These are phyloP conservation scores for Caenorhabditis panamensis DNA, from an alignment of 2,888 invertebrate genomes.

Conservation along the genomic window DNA sequence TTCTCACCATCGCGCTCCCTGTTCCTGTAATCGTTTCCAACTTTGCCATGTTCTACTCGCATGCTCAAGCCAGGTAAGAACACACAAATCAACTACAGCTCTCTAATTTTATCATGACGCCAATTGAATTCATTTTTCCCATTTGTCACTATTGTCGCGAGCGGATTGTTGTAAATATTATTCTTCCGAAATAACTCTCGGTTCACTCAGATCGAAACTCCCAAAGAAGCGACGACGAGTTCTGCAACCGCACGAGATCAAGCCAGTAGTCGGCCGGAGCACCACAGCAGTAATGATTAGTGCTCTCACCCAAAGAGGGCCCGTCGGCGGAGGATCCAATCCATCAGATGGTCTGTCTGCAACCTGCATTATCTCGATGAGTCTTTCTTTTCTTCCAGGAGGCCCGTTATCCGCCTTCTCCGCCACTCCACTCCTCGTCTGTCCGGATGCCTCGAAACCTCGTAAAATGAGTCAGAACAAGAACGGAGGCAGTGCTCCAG, in stretches of 20 bases:
- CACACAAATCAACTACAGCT: neutral
- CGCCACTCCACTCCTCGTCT: constrained; percentile 66
- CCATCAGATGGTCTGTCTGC: constrained; percentile 38
- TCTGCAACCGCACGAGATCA: constrained; percentile 77
- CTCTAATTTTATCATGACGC: neutral
- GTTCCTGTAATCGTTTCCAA: constrained; percentile 76
- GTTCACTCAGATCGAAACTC: constrained; percentile 73
- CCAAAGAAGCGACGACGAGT: constrained; percentile 79
- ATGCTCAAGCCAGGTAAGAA: constrained; percentile 73
- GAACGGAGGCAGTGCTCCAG: constrained; percentile 29
- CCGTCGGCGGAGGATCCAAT: constrained; percentile 51
- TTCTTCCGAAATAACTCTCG: neutral
- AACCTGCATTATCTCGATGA: too few species aligned
- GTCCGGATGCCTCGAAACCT: constrained; percentile 36
- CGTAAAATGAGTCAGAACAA: constrained; percentile 47
- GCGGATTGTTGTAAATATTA: constrained; percentile 13
- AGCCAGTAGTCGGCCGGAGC: constrained; percentile 67
- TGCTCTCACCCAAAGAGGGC: constrained; percentile 69
- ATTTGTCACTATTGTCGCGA: neutral
- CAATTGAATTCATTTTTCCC: constrained; percentile 1
- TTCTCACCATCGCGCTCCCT: constrained; percentile 75
- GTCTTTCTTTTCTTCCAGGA: too few species aligned
- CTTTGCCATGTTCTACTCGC: constrained; percentile 76
- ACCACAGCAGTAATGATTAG: constrained; percentile 75
- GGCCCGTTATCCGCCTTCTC: constrained; percentile 54